Percentiles rank a stretch among this genome's conserved stretches.
These are phyloP conservation scores for Lethrus apterus DNA, from an alignment of 1,140 invertebrate species.

Conservation along the genomic window DNA sequence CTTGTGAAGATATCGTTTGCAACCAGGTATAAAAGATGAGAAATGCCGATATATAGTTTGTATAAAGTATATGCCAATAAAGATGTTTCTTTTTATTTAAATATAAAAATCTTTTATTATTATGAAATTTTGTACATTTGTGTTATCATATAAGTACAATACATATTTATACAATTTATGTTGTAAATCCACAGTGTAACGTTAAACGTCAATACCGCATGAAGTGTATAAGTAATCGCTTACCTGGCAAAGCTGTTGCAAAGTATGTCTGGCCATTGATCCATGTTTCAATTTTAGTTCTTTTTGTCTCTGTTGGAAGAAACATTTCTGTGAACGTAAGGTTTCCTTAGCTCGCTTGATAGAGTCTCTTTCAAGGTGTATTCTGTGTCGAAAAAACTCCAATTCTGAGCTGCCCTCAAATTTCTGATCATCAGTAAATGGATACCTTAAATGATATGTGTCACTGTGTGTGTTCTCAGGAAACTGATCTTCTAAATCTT, in stretches of 20 bases:
- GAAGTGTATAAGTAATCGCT: conserved; percentile 24
- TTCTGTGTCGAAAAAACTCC: conserved; percentile 72
- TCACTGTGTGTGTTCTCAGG: conserved; percentile 53
- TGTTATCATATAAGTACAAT: no score
- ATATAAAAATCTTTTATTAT: no score
- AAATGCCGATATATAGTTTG: no score
- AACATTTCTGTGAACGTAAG: conserved; percentile 49
- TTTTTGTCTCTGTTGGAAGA: conserved; percentile 51
- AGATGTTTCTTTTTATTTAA: no score
- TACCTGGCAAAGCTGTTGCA: conserved; percentile 56
- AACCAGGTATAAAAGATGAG: no score
- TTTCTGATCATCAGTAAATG: conserved; percentile 39
- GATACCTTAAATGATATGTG: conserved; percentile 59
- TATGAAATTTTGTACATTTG: no score
- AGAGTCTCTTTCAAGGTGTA: conserved; percentile 68
- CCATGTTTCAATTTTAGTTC: conserved; percentile 54
- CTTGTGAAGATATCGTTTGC: no score
- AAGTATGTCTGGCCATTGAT: conserved; percentile 44
- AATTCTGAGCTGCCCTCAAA: conserved; percentile 54
- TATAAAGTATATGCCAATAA: no score
- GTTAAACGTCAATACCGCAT: no score
- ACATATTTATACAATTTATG: no score
- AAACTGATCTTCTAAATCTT: conserved; percentile 72
- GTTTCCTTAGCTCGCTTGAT: conserved; percentile 66
- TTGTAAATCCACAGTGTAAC: no score